Conservation (phyloP, 2,113 vertebrate species). For the Setophaga petechia region DNA sequence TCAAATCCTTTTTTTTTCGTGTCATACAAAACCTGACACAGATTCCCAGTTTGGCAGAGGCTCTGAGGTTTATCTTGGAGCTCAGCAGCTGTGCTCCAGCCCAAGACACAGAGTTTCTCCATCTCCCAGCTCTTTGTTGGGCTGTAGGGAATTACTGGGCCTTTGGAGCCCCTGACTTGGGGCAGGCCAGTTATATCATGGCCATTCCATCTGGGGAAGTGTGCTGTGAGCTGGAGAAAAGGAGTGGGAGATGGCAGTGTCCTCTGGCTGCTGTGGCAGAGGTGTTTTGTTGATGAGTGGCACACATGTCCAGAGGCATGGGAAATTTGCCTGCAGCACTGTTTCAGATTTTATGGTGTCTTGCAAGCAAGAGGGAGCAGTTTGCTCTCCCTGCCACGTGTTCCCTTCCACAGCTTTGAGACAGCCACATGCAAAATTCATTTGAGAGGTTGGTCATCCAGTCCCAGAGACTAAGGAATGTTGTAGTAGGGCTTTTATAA, state of each 20-base stretch:
- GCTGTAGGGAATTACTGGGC: background rate
- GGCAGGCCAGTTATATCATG: background rate
- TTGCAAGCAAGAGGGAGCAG: background rate
- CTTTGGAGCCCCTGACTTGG: background rate
- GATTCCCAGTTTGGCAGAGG: background rate
- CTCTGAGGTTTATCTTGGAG: background rate
- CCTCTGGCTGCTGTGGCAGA: background rate
- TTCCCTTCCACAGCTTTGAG: background rate
- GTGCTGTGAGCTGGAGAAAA: background rate
- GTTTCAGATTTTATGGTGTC: background rate
- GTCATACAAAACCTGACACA: background rate
- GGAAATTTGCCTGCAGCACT: background rate
- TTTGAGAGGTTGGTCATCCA: background rate
- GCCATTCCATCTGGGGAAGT: background rate
- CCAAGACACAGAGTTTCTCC: background rate
- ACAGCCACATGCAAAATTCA: background rate
- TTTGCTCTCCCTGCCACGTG: background rate
- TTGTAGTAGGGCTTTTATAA: background rate
- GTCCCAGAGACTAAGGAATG: background rate
- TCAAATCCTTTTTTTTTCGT: background rate
- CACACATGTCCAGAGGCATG: background rate
- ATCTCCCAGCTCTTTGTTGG: background rate
- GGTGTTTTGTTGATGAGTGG: background rate
- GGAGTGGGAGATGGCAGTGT: background rate
- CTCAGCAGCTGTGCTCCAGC: background rate